Base-by-base conservation (phyloP, 2,113 vertebrate genomes). In the Naja naja region DNA sequence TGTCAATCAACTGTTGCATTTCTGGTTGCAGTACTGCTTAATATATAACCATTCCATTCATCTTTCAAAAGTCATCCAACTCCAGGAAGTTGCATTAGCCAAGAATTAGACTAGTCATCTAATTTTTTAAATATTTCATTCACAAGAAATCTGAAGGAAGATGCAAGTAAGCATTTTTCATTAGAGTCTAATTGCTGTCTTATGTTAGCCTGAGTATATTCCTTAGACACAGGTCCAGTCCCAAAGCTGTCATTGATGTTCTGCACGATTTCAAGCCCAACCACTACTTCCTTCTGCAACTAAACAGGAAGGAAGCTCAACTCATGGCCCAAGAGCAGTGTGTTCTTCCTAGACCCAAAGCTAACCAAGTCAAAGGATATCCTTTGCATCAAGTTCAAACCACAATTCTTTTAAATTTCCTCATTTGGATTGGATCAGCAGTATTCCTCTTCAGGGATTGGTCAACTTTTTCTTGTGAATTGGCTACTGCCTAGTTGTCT, bases 291-390 rank as follows among this genome's bases (percentile, higher is more conserved):
- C 74, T 90, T 23, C 47, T n/a, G 54, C n/a, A 60, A 30, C 55
- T n/a, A 64, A 93, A 90, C 25, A 87, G 93, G 93, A 94, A 94
- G 91, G 90, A 87, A 94, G 74, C 39, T 16, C 8, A 34, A 86
- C 22, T 58, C 90, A 85, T 25, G 47, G 23, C 45, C 11, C 55
- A 52, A 90, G 90, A n/a, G 52, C 90, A 89, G 1, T 1, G 6
- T 54, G 25, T 49, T 87, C 8, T 64, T 47, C 74, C 74, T 47
- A 39, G 20, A 7, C 10, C 9, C 27, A 11, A 74, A 30, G 90
- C 55, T 52, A 87, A 86, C 47, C 34, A 54, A 7, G 27, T 47
- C 43, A 92, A 92, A 49, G 47, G 39, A 45, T 60, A 25, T 89
- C n/a, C 14, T 9, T 4, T 34, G 7, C n/a, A 52, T 85, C 90